These are phyloP conservation scores for Bettongia penicillata DNA, from an alignment of 2,113 vertebrate genomes.

Conservation along the genomic window DNA sequence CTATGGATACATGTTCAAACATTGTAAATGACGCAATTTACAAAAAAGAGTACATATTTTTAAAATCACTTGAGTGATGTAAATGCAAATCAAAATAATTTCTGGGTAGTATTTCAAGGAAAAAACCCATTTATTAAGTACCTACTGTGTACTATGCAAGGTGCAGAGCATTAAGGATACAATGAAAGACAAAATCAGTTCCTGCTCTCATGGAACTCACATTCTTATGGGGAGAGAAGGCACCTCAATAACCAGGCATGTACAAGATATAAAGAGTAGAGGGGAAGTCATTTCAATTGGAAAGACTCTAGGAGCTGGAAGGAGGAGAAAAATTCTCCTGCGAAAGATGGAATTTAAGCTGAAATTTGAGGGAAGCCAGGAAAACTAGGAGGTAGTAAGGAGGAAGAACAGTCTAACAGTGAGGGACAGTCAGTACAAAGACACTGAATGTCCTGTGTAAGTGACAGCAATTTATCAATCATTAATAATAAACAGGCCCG, in stretches of 20 bases:
- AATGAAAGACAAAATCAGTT: not conserved
- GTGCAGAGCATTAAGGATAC: not conserved
- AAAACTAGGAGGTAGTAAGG: not conserved
- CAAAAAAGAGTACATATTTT: not conserved
- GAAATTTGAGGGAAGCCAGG: not conserved
- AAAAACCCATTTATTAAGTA: not conserved
- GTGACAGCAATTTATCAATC: not conserved
- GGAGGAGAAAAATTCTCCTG: not conserved
- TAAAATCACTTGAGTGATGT: not conserved
- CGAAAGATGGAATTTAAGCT: not conserved
- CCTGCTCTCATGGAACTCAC: not conserved
- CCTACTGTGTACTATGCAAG: not conserved
- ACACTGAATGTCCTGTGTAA: not conserved
- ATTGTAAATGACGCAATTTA: not conserved
- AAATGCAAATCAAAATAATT: not conserved
- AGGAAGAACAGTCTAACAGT: not conserved
- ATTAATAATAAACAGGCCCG: no score
- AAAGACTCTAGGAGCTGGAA: not conserved
- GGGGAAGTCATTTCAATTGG: not conserved
- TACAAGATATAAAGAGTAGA: not conserved
- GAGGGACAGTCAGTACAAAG: not conserved
- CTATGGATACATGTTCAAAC: not conserved
- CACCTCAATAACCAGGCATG: not conserved
- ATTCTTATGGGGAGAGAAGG: not conserved
- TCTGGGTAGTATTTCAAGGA: not conserved